phyloP scores from a whole-genome alignment of 2,888 invertebrate species.

The Andrena minutula region DNA sequence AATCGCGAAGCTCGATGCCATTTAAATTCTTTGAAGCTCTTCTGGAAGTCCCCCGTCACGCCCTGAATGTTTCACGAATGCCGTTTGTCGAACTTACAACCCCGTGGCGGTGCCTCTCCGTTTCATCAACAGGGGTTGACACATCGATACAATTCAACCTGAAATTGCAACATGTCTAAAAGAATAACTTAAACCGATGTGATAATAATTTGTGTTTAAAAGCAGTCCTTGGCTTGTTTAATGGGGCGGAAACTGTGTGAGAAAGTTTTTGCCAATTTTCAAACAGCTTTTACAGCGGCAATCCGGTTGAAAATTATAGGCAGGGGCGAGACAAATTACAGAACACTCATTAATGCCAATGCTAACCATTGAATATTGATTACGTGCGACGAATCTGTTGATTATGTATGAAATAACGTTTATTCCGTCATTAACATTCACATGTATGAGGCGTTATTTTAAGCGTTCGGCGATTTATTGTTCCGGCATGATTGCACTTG shows the following conservation, averaged over 20 bases:
- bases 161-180: too few species aligned
- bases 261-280: not conserved
- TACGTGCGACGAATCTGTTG: not conserved
- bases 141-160: too few species aligned
- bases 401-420: constrained; percentile 39
- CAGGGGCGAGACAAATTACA: constrained; percentile 1
- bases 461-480: constrained; percentile 13
- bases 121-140: not conserved
- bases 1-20: not conserved
- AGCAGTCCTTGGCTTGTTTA: not conserved
- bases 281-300: not conserved
- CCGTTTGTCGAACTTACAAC: not conserved
- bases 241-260: not conserved
- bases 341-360: not conserved
- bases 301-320: not conserved
- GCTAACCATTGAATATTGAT: constrained; percentile 36
- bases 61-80: not conserved
- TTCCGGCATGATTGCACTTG: not conserved
- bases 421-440: constrained; percentile 28
- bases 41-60: not conserved
- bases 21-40: constrained; percentile 21
- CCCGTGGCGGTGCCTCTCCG: not conserved
- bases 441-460: constrained; percentile 1
- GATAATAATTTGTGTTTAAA: too few species aligned
- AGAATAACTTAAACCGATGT: too few species aligned